These are phyloP conservation scores for Vimba vimba DNA, from an alignment of 2,113 vertebrate genomes.

Conservation along the genomic window DNA sequence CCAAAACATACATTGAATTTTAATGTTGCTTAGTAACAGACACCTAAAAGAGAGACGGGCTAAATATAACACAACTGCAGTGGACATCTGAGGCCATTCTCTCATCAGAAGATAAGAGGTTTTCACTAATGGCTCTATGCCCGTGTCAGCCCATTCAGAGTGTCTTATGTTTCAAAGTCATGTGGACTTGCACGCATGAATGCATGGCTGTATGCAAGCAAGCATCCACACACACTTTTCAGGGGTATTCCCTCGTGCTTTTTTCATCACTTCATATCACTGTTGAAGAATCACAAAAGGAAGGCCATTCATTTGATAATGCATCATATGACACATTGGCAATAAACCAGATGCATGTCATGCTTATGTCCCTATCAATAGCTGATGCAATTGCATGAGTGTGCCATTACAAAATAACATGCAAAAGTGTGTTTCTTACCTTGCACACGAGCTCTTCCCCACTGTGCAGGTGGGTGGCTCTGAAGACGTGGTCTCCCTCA, in stretches of 20 bases:
- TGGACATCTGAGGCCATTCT: conserved; percentile 58
- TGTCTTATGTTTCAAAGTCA: conserved; percentile 43
- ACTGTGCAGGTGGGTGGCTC: conserved; percentile 96
- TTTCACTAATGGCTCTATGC: conserved; percentile 56
- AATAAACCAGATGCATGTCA: not conserved
- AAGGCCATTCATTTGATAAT: conserved; percentile 4
- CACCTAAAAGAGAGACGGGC: conserved; percentile 60
- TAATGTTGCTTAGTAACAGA: conserved; percentile 58
- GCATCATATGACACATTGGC: not conserved
- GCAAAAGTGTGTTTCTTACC: conserved; percentile 73
- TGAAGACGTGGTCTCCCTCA: conserved; percentile 98
- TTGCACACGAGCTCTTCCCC: conserved; percentile 98
- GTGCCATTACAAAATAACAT: not conserved
- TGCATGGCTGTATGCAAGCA: not conserved
- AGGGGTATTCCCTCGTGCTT: conserved; percentile 34
- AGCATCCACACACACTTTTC: not conserved
- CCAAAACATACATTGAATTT: conserved; percentile 62
- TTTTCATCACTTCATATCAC: not conserved
- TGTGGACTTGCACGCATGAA: conserved; percentile 43
- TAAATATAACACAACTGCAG: conserved; percentile 57
- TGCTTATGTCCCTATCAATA: not conserved
- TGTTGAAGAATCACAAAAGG: conserved; percentile 24
- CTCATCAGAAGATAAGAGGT: conserved; percentile 55
- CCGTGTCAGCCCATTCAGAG: conserved; percentile 53
- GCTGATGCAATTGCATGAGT: not conserved